Conservation (phyloP, 2,113 vertebrate genomes). For the Hemicordylus capensis region DNA sequence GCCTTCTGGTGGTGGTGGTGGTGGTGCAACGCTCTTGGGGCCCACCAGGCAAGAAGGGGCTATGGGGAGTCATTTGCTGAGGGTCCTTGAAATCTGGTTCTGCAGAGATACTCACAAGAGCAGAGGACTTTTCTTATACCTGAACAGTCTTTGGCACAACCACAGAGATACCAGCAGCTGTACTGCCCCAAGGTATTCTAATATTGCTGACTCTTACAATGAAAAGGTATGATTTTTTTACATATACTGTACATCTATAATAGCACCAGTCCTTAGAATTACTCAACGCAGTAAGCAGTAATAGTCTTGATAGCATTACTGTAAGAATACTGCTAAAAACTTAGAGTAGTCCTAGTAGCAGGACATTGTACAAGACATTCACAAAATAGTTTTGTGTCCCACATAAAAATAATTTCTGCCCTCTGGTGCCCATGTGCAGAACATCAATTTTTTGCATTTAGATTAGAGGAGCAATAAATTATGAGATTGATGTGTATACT, state of each 20-base stretch:
- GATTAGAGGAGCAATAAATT: not conserved
- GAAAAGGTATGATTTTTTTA: not conserved
- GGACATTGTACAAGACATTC: not conserved
- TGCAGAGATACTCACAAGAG: no score
- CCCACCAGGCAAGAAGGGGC: no score
- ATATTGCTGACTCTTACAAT: not conserved
- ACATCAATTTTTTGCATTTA: not conserved
- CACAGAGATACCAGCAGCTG: not conserved
- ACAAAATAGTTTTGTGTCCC: no score
- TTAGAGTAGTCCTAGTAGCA: not conserved
- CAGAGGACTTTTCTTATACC: not conserved
- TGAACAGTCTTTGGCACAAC: not conserved
- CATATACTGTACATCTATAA: not conserved
- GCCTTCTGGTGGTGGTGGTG: no score
- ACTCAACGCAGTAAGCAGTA: not conserved
- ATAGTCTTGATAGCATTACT: not conserved
- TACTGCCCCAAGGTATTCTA: not conserved
- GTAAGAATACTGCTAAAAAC: not conserved
- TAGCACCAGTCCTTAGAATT: not conserved
- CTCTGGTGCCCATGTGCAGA: not conserved
- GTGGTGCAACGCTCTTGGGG: no score
- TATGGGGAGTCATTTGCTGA: no score
- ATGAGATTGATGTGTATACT: not conserved
- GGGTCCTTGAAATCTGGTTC: no score
- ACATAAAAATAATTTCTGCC: not conserved